Conservation (phyloP, 2,888 invertebrate species). For the Metellina segmentata region DNA sequence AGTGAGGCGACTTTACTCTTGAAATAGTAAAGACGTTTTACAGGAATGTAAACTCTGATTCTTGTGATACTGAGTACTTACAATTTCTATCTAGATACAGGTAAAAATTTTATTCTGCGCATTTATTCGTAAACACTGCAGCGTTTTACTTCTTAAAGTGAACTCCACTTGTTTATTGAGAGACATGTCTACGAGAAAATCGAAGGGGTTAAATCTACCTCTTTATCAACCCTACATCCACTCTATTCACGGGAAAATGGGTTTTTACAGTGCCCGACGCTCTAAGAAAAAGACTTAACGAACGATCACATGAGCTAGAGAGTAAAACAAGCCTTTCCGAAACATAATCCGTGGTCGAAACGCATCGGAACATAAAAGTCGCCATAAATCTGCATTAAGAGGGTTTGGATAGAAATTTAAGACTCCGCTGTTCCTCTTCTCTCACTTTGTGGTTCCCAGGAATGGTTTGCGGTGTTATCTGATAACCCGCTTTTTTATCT, state of each 20-base stretch:
- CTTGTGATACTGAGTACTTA: no score
- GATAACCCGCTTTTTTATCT: neutral
- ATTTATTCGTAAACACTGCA: no score
- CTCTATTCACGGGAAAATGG: neutral
- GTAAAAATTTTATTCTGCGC: no score
- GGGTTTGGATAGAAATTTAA: conserved; percentile 26
- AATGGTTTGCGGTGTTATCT: neutral
- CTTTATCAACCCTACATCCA: neutral
- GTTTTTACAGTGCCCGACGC: neutral
- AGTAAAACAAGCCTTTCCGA: neutral
- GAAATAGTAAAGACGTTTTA: no score
- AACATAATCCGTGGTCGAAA: neutral
- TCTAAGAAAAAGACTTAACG: neutral
- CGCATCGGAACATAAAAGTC: conserved; percentile 4
- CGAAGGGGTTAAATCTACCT: no score
- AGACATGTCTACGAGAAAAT: no score
- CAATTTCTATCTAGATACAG: no score
- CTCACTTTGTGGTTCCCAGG: neutral
- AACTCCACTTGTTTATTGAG: no score
- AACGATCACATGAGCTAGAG: neutral
- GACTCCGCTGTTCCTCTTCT: neutral
- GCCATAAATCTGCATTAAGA: conserved; percentile 21
- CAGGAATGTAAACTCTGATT: no score
- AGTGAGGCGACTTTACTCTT: no score
- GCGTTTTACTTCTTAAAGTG: no score